phyloP scores from a whole-genome alignment of 2,888 invertebrate species.

The Sphaerophoria taeniata region DNA sequence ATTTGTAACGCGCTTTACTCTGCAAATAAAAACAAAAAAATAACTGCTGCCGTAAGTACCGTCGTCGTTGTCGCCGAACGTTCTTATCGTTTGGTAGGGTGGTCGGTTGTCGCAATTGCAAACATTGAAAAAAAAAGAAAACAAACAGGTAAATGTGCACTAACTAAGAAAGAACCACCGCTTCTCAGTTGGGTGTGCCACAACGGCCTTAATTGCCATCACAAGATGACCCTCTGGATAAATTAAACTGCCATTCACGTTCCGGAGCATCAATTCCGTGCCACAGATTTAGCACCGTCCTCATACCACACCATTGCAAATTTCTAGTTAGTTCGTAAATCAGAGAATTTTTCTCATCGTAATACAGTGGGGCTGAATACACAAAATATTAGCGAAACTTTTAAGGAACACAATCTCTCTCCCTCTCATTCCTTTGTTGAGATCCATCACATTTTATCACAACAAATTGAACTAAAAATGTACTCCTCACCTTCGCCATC shows the following conservation, averaged over 20 bases:
- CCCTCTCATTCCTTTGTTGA: no score
- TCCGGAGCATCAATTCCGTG: slow-evolving; percentile 65
- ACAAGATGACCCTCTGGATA: slow-evolving; percentile 73
- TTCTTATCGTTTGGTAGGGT: no score
- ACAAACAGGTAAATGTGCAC: slow-evolving; percentile 2
- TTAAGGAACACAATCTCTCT: neutral
- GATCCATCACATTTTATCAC: no score
- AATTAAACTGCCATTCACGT: slow-evolving; percentile 74
- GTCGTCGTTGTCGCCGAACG: neutral
- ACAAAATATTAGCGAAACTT: neutral
- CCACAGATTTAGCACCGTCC: slow-evolving; percentile 57
- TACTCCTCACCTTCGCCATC: no score
- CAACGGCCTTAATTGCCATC: slow-evolving; percentile 70
- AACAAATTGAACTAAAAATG: no score
- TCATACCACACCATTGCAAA: neutral
- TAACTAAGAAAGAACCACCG: slow-evolving; percentile 39
- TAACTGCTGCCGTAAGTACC: neutral
- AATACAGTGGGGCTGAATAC: neutral
- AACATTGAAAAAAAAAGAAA: slow-evolving; percentile 21
- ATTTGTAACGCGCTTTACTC: slow-evolving; percentile 6
- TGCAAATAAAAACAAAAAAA: slow-evolving; percentile 10
- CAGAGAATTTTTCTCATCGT: slow-evolving; percentile 2
- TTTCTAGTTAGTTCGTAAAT: slow-evolving; percentile 16
- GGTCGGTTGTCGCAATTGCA: neutral
- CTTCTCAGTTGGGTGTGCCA: slow-evolving; percentile 65